Evolutionary conservation across 2,888 invertebrate genomes (phyloP).

Genomic region (Papilio protenor): DNA sequence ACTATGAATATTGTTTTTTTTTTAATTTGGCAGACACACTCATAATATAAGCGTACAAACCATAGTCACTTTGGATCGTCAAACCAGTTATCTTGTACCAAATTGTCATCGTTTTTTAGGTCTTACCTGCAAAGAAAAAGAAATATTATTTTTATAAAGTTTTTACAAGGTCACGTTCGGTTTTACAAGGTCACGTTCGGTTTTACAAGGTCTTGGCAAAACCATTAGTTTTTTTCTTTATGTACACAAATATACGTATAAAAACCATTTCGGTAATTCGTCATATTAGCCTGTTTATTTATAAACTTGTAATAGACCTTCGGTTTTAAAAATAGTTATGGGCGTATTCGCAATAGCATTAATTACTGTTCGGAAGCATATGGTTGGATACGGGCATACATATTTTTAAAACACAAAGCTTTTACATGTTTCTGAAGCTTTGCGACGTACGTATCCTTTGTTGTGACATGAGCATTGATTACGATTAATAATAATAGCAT

Average conservation of each 20-base stretch:
- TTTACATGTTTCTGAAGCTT: neutral
- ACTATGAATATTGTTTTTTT: neutral
- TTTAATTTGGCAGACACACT: too few species aligned
- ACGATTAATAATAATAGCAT: constrained; percentile 30
- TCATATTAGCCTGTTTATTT: constrained; percentile 14
- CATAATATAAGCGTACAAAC: neutral
- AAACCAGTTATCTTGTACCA: neutral
- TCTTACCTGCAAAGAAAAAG: constrained; percentile 17
- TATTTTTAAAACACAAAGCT: too few species aligned
- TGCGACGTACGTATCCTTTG: constrained; percentile 31
- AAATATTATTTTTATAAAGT: neutral
- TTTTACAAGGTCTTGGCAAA: constrained; percentile 25
- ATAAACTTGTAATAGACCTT: neutral
- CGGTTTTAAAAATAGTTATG: too few species aligned
- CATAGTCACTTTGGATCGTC: neutral
- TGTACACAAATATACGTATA: neutral
- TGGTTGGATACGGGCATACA: too few species aligned
- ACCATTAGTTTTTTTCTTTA: constrained; percentile 4
- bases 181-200: too few species aligned
- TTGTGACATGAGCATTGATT: constrained; percentile 20
- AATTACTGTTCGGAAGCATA: too few species aligned
- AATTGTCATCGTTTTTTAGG: neutral
- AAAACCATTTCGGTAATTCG: neutral
- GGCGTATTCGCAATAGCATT: too few species aligned
- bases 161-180: constrained; percentile 4